Percentiles rank a stretch among this genome's conserved stretches.
These are phyloP conservation scores for Calephelis nemesis DNA, from an alignment of 1,140 invertebrate species.

Conservation along the genomic window DNA sequence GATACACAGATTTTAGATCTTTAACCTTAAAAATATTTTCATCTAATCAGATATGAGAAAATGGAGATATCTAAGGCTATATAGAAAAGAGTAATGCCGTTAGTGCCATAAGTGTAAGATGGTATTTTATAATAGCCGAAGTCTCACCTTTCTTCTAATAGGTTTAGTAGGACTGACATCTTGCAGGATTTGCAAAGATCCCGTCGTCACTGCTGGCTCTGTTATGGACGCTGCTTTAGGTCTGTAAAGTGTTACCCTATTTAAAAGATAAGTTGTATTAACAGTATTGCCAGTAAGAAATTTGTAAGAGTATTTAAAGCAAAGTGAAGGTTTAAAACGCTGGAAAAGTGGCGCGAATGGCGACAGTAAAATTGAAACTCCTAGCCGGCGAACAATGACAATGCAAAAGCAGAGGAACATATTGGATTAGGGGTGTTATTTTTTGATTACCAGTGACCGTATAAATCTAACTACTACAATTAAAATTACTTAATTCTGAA, in stretches of 20 bases:
- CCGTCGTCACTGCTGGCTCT: constrained; percentile 55
- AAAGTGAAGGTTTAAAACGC: background rate
- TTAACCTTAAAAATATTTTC: too few species aligned
- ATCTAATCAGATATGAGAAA: too few species aligned
- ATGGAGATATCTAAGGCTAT: too few species aligned
- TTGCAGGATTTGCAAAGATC: constrained; percentile 59
- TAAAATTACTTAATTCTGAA: too few species aligned
- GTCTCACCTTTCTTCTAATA: constrained; percentile 57
- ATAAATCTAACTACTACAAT: too few species aligned
- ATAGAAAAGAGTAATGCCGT: too few species aligned
- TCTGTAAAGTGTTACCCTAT: constrained; percentile 42
- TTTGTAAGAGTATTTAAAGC: background rate
- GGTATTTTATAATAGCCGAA: constrained; percentile 12
- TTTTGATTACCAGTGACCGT: too few species aligned
- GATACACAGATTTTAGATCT: too few species aligned
- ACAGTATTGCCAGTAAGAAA: constrained; percentile 18
- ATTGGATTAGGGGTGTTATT: too few species aligned
- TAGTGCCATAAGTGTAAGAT: background rate
- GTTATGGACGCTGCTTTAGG: constrained; percentile 67
- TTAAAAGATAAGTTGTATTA: constrained; percentile 5
- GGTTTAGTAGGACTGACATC: constrained; percentile 71
- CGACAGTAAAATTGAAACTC: too few species aligned
- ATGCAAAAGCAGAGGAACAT: too few species aligned
- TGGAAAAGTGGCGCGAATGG: background rate
- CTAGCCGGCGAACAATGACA: too few species aligned